Conservation (phyloP, 2,888 invertebrate genomes). For the Parnassius glacialis region DNA sequence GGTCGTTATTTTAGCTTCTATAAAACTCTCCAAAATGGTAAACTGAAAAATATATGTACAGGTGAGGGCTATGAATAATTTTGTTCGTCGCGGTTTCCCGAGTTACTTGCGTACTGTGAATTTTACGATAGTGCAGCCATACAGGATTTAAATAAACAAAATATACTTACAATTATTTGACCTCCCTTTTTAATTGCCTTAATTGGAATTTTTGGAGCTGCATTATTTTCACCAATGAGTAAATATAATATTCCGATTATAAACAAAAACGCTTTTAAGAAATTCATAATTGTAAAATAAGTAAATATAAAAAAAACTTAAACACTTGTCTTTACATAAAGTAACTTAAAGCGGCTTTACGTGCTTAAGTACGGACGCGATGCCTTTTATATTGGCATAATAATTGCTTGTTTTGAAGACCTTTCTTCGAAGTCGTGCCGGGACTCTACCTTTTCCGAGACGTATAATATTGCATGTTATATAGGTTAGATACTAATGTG, state of each 20-base stretch:
- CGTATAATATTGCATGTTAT: neutral
- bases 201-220: slow-evolving; percentile 47
- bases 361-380: neutral
- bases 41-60: no score
- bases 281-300: slow-evolving; percentile 6
- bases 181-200: slow-evolving; percentile 45
- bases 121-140: no score
- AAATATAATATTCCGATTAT: slow-evolving; percentile 26
- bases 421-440: slow-evolving; percentile 4
- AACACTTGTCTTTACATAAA: no score
- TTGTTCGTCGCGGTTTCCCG: no score
- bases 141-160: slow-evolving; percentile 20
- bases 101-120: no score
- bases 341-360: neutral
- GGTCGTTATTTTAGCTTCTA: no score
- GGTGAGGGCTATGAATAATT: no score
- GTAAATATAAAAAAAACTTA: no score
- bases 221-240: slow-evolving; percentile 33
- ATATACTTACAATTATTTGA: slow-evolving; percentile 43
- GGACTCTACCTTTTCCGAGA: slow-evolving; percentile 7
- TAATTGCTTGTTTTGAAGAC: neutral
- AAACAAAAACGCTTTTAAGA: slow-evolving; percentile 8
- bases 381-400: slow-evolving; percentile 5
- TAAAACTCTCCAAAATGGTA: no score
- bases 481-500: no score